These are phyloP conservation scores for Spilogale gracilis DNA, from an alignment of 2,113 vertebrate genomes.

Conservation along the genomic window DNA sequence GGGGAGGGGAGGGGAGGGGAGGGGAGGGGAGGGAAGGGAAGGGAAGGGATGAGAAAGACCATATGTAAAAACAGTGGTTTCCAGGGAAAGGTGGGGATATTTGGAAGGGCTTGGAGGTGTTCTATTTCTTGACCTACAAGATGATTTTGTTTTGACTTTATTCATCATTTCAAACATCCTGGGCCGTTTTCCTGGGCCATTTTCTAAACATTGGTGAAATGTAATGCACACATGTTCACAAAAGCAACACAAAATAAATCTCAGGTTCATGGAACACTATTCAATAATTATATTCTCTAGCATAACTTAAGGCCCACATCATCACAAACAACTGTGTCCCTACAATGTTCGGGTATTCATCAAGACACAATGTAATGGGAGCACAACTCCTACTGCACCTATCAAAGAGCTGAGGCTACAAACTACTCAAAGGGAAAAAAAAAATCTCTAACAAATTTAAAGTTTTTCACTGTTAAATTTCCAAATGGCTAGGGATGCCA, in stretches of 20 bases:
- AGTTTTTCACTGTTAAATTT: not conserved
- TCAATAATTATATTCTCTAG: not conserved
- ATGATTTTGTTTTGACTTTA: not conserved
- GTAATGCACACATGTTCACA: not conserved
- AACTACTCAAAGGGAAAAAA: not conserved
- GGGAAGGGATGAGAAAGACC: not conserved
- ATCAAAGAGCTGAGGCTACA: not conserved
- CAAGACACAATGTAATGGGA: not conserved
- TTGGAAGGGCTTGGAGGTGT: not conserved
- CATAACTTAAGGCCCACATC: not conserved
- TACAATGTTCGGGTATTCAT: not conserved
- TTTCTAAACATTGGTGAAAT: too few relatives aligned
- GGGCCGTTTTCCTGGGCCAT: not conserved
- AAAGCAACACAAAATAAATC: not conserved
- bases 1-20: too few relatives aligned
- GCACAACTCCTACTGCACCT: not conserved
- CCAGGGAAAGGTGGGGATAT: not conserved
- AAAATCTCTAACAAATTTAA: not conserved
- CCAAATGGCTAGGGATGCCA: not conserved
- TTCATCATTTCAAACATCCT: not conserved
- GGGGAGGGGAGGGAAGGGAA: too few relatives aligned
- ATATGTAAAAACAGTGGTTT: not conserved
- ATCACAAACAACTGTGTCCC: not conserved
- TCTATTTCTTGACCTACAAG: not conserved
- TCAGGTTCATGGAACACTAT: not conserved